phyloP scores from a whole-genome alignment of 2,113 vertebrate genomes.

The Brachypodius melanocephalos region DNA sequence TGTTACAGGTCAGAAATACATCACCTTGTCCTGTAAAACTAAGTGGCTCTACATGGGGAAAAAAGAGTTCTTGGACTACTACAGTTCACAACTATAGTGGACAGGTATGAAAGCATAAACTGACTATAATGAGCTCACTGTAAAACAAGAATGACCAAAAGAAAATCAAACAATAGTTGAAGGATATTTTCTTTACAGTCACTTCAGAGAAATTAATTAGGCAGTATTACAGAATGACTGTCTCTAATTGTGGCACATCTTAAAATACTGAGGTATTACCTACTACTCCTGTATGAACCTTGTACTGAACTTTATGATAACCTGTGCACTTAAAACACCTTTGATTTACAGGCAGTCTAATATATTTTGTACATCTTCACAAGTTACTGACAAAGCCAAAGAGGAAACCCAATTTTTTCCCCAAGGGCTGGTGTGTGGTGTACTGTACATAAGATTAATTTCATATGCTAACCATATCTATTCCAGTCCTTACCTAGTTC shows the following conservation, averaged over 20 bases:
- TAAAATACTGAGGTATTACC: not conserved
- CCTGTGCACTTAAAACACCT: not conserved
- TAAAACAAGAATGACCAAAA: not conserved
- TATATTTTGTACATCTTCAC: not conserved
- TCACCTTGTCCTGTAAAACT: constrained; percentile 50
- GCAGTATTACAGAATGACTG: not conserved
- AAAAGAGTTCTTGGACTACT: not conserved
- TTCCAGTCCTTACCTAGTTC: not conserved
- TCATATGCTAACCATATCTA: not conserved
- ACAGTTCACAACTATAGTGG: not conserved
- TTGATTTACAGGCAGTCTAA: not conserved
- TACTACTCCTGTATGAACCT: not conserved
- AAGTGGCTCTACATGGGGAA: not conserved
- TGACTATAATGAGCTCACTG: not conserved
- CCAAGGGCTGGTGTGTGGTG: not conserved
- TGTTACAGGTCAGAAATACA: constrained; percentile 47
- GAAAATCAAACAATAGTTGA: not conserved
- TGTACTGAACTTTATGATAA: not conserved
- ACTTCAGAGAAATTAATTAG: not conserved
- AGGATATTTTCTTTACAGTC: not conserved
- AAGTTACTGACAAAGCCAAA: not conserved
- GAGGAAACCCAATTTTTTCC: not conserved
- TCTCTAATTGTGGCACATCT: not conserved
- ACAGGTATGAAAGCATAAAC: not conserved
- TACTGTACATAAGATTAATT: not conserved